phyloP scores from a whole-genome alignment of 2,888 invertebrate species.

The Orthonevra nobilis region DNA sequence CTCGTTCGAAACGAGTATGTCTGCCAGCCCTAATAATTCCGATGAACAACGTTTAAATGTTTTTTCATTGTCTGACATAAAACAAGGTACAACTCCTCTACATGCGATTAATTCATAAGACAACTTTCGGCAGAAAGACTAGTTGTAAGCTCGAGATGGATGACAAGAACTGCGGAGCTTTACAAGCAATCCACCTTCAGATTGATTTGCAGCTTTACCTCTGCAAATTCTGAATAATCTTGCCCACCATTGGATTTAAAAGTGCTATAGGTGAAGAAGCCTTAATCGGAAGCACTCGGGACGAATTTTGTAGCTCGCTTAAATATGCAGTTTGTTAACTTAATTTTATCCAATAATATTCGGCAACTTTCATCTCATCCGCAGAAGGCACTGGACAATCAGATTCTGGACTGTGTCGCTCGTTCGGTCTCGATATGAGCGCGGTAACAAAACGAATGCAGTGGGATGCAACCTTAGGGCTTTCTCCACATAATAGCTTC shows the following conservation, averaged over 20 bases:
- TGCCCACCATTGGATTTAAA: not conserved
- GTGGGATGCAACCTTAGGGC: too few relatives aligned
- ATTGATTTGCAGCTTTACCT: too few relatives aligned
- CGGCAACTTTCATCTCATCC: constrained; percentile 6
- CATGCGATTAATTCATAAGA: constrained; percentile 29
- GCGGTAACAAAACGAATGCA: too few relatives aligned
- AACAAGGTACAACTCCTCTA: constrained; percentile 14
- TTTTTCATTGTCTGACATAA: constrained; percentile 24
- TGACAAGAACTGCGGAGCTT: not conserved
- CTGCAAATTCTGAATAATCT: not conserved
- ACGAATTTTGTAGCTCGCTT: too few relatives aligned
- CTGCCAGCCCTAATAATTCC: too few relatives aligned
- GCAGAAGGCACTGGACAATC: too few relatives aligned
- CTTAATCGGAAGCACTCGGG: too few relatives aligned
- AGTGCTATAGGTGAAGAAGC: constrained; percentile 3
- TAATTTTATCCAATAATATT: constrained; percentile 20
- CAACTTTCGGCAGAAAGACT: constrained; percentile 36
- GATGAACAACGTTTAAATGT: too few relatives aligned
- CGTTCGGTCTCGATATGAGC: too few relatives aligned
- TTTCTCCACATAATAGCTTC: not conserved
- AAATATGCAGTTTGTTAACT: constrained; percentile 8
- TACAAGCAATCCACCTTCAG: too few relatives aligned
- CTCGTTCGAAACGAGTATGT: too few relatives aligned
- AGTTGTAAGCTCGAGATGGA: constrained; percentile 35
- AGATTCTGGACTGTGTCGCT: too few relatives aligned